phyloP scores from a whole-genome alignment of 2,888 invertebrate genomes.

The Drosophila phalerata region DNA sequence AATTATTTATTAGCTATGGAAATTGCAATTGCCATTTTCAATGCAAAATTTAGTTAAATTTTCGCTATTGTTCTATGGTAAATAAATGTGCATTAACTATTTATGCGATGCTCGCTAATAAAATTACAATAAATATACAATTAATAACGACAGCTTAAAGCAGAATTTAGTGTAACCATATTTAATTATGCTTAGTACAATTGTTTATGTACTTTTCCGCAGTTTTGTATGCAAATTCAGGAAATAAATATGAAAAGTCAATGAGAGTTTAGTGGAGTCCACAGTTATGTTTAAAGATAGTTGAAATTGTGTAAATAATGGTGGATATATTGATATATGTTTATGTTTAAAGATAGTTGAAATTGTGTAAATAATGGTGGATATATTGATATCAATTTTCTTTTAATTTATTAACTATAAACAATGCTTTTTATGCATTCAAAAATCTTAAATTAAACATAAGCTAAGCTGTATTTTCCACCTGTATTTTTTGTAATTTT shows the following conservation, averaged over 20 bases:
- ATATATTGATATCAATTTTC: neutral
- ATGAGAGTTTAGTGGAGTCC: neutral
- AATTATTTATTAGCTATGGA: constrained; percentile 27
- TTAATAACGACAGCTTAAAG: constrained; percentile 6
- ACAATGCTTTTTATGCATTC: neutral
- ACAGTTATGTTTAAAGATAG: neutral
- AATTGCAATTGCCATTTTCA: constrained; percentile 8
- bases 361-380: neutral
- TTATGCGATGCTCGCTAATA: constrained; percentile 20
- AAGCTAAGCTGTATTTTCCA: neutral
- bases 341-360: neutral
- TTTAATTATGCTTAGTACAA: constrained; percentile 3
- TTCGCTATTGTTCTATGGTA: neutral
- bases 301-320: neutral
- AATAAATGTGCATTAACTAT: constrained; percentile 24
- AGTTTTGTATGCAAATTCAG: constrained; percentile 14
- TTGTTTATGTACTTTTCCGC: constrained; percentile 6
- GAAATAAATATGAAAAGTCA: constrained; percentile 2
- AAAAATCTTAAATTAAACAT: neutral
- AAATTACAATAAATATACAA: constrained; percentile 32
- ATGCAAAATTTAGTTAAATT: constrained; percentile 1
- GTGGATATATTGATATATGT: neutral
- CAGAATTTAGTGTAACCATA: neutral
- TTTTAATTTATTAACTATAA: no score
- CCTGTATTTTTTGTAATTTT: neutral